These are phyloP conservation scores for Mycetomoellerius zeteki DNA, from an alignment of 1,140 invertebrate species.

Conservation along the genomic window DNA sequence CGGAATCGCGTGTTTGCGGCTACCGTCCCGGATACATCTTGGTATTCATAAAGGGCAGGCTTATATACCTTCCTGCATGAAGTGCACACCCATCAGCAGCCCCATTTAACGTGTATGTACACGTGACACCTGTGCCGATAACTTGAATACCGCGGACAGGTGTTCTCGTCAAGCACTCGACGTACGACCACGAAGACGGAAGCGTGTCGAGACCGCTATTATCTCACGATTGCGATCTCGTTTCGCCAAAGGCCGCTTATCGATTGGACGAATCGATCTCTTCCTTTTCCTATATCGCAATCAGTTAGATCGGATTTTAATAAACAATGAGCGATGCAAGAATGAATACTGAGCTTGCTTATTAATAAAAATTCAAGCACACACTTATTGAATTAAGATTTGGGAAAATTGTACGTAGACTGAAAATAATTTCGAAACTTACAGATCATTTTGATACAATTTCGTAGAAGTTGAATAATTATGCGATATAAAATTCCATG, in stretches of 20 bases:
- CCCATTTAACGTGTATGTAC: slow-evolving; percentile 30
- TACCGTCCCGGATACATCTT: slow-evolving; percentile 65
- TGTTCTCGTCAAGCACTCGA: slow-evolving; percentile 46
- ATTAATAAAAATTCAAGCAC: not conserved
- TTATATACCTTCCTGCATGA: slow-evolving; percentile 38
- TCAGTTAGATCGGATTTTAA: not conserved
- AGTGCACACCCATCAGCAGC: slow-evolving; percentile 24
- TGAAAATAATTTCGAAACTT: not conserved
- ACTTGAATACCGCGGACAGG: slow-evolving; percentile 66
- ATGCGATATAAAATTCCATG: not conserved
- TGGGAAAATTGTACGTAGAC: not conserved
- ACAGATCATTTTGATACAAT: not conserved
- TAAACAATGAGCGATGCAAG: not conserved
- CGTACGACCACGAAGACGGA: slow-evolving; percentile 49
- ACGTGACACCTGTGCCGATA: slow-evolving; percentile 72
- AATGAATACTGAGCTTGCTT: not conserved
- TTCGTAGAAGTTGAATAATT: not conserved
- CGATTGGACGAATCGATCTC: slow-evolving; percentile 29
- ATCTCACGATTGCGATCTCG: slow-evolving; percentile 55
- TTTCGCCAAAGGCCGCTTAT: slow-evolving; percentile 36
- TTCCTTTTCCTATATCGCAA: not conserved
- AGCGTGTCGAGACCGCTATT: slow-evolving; percentile 51
- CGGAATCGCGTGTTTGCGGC: slow-evolving; percentile 80
- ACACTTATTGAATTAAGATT: not conserved
- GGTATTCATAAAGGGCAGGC: slow-evolving; percentile 85